These are phyloP conservation scores for Sebastes reedi DNA, from an alignment of 2,797 vertebrate genomes.

Conservation along the genomic window DNA sequence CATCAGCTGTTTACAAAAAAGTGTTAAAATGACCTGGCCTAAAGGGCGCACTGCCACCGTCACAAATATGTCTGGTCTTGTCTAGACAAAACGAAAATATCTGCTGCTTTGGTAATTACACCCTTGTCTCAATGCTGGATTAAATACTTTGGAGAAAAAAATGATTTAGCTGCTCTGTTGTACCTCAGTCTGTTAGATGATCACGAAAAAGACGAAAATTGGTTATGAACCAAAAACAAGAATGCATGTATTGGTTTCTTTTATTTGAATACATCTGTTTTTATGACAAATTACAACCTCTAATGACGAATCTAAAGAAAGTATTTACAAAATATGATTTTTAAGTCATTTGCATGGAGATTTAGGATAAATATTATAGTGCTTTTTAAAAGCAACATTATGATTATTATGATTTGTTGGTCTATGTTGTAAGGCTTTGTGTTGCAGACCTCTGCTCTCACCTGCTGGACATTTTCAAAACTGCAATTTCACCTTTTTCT, in stretches of 20 bases:
- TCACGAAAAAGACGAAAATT: not conserved
- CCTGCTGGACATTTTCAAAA: slow-evolving; percentile 66
- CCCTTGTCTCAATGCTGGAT: slow-evolving; percentile 53
- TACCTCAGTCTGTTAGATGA: not conserved
- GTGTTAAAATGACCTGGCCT: slow-evolving; percentile 50
- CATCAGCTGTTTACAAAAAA: slow-evolving; percentile 35
- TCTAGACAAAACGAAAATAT: slow-evolving; percentile 79
- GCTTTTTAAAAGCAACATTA: not conserved
- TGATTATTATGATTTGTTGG: not conserved
- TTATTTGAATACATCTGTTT: not conserved
- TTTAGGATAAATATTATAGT: not conserved
- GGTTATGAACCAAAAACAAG: not conserved
- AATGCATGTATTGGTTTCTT: not conserved
- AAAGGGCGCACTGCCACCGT: slow-evolving; percentile 47
- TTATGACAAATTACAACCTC: not conserved
- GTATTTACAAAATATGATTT: not conserved
- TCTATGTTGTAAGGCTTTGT: not conserved
- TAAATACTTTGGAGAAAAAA: slow-evolving; percentile 49
- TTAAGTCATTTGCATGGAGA: not conserved
- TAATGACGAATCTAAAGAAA: accelerated
- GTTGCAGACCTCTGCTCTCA: slow-evolving; percentile 61
- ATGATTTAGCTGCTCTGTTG: slow-evolving; percentile 32
- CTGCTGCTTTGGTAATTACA: slow-evolving; percentile 72
- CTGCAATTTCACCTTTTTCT: slow-evolving; percentile 23
- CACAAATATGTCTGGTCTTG: slow-evolving; percentile 61